These are phyloP conservation scores for Pissodes strobi DNA, from an alignment of 1,140 invertebrate genomes.

Conservation along the genomic window DNA sequence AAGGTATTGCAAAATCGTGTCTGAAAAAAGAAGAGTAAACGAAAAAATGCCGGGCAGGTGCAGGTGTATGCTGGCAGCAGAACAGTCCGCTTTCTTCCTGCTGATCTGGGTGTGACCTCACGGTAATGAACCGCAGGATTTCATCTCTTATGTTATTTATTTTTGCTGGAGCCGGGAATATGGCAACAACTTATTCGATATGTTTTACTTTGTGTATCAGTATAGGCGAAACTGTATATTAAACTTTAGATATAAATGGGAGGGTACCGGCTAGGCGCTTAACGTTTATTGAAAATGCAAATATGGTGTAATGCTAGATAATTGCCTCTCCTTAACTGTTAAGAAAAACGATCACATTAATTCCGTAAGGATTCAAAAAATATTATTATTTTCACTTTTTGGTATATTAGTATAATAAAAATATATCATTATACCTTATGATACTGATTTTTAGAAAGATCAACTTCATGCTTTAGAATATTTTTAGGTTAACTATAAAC, in stretches of 20 bases:
- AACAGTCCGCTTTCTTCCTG: conserved; percentile 25
- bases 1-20: conserved; percentile 2
- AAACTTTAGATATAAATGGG: conserved; percentile 15
- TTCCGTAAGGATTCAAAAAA: no score
- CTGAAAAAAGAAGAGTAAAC: conserved; percentile 9
- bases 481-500: no score
- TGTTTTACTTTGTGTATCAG: conserved; percentile 18
- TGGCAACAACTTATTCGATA: conserved; percentile 16
- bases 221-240: conserved; percentile 1
- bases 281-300: no score
- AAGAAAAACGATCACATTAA: no score
- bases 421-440: no score
- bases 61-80: conserved; percentile 38
- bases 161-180: conserved; percentile 30
- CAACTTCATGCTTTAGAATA: no score
- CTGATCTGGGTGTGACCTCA: conserved; percentile 36
- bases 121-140: conserved; percentile 26
- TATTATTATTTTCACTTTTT: no score
- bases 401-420: no score
- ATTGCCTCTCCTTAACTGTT: no score
- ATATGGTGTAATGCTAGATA: no score
- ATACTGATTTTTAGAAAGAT: no score
- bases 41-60: conserved; percentile 28
- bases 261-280: not conserved
- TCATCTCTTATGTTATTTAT: conserved; percentile 37